phyloP scores from a whole-genome alignment of 2,797 vertebrate species.

The Sciaenops ocellatus region DNA sequence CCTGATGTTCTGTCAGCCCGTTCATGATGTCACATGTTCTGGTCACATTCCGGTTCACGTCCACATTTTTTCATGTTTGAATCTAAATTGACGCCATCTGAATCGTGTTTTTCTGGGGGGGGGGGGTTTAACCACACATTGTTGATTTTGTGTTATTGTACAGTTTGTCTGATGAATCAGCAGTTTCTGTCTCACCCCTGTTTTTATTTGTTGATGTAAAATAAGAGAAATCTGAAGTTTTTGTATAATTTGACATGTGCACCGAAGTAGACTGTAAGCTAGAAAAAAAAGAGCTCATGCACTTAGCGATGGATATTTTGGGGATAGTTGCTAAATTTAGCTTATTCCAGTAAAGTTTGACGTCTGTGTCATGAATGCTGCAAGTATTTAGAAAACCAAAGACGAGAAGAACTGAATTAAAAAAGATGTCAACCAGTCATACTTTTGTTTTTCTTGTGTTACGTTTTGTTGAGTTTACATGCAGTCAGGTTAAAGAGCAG shows the following conservation, averaged over 20 bases:
- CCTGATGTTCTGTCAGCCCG: constrained; percentile 31
- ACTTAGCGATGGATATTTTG: constrained; percentile 58
- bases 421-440: constrained; percentile 56
- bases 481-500: background rate
- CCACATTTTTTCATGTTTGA: constrained; percentile 44
- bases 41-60: constrained; percentile 60
- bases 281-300: constrained; percentile 53
- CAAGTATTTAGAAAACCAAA: constrained; percentile 72
- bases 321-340: constrained; percentile 64
- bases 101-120: too few species aligned
- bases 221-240: constrained; percentile 70
- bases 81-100: constrained; percentile 36
- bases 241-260: constrained; percentile 76
- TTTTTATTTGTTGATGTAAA: constrained; percentile 74
- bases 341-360: constrained; percentile 56
- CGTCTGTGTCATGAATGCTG: constrained; percentile 53
- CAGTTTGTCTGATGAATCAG: constrained; percentile 67
- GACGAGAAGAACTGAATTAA: constrained; percentile 67
- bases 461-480: constrained; percentile 11
- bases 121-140: constrained; percentile 34
- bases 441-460: constrained; percentile 46
- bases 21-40: constrained; percentile 28
- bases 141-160: constrained; percentile 73
- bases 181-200: constrained; percentile 44
- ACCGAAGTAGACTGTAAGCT: constrained; percentile 65